Percentiles rank a stretch among this genome's conserved stretches.
Evolutionary conservation across 2,113 vertebrate species (phyloP).

Genomic region (Hemiscyllium ocellatum): DNA sequence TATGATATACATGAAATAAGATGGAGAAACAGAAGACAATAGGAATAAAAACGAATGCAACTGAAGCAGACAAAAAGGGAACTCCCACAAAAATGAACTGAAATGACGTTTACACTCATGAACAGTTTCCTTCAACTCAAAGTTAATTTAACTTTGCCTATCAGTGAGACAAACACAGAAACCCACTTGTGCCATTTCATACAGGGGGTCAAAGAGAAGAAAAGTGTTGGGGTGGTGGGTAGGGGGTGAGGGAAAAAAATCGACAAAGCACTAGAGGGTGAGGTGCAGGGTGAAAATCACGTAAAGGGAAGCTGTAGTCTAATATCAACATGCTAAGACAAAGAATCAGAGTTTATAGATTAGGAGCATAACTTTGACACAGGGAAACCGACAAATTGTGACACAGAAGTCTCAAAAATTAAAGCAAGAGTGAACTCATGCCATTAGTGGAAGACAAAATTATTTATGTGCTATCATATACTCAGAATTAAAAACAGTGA

Average conservation of each 20-base stretch:
- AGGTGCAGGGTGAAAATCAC: not conserved
- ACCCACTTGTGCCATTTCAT: not conserved
- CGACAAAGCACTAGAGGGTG: no score
- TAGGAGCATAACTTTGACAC: not conserved
- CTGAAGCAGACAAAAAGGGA: not conserved
- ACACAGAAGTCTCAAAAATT: not conserved
- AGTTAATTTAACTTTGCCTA: not conserved
- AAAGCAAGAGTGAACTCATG: not conserved
- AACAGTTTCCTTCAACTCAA: not conserved
- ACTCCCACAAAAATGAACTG: not conserved
- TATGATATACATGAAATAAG: not conserved
- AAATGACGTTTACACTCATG: not conserved
- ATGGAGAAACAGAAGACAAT: not conserved
- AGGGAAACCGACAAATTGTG: not conserved
- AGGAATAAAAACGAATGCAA: not conserved
- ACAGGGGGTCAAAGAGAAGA: not conserved
- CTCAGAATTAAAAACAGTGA: not conserved
- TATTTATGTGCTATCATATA: not conserved
- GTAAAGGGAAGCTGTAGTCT: not conserved
- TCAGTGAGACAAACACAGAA: not conserved
- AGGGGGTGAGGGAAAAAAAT: no score
- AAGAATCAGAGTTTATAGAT: not conserved
- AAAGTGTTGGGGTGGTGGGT: not conserved
- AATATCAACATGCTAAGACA: not conserved
- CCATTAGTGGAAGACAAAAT: not conserved